Evolutionary conservation across 2,797 vertebrate genomes (phyloP).

Genomic region (Pelobates cultripes): DNA sequence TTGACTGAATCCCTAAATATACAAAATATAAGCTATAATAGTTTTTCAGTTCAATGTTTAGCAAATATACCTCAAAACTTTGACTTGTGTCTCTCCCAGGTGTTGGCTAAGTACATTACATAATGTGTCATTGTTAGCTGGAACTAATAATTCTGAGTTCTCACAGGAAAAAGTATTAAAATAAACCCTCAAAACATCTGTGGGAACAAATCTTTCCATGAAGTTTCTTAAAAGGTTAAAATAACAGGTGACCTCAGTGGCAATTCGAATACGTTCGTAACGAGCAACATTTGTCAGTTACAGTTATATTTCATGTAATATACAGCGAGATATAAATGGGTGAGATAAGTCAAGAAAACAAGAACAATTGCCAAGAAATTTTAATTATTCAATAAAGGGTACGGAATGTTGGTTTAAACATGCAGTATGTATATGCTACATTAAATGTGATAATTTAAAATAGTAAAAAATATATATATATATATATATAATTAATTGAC

Average conservation of each 20-base stretch:
- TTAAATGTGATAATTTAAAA: too few relatives aligned
- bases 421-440: too few relatives aligned
- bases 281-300: background rate
- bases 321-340: background rate
- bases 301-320: background rate
- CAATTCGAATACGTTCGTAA: background rate
- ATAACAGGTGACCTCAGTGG: conserved; percentile 8
- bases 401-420: too few relatives aligned
- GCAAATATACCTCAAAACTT: too few relatives aligned
- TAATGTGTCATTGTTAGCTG: background rate
- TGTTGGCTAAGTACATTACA: background rate
- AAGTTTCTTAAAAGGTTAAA: background rate
- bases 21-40: too few relatives aligned
- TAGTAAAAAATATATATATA: too few relatives aligned
- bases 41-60: too few relatives aligned
- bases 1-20: too few relatives aligned
- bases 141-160: background rate
- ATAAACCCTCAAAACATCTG: background rate
- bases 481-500: too few relatives aligned
- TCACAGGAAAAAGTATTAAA: background rate
- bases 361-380: background rate
- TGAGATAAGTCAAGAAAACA: background rate
- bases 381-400: too few relatives aligned
- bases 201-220: background rate
- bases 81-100: background rate